phyloP scores from a whole-genome alignment of 2,113 vertebrate genomes.

The Scatophagus argus region DNA sequence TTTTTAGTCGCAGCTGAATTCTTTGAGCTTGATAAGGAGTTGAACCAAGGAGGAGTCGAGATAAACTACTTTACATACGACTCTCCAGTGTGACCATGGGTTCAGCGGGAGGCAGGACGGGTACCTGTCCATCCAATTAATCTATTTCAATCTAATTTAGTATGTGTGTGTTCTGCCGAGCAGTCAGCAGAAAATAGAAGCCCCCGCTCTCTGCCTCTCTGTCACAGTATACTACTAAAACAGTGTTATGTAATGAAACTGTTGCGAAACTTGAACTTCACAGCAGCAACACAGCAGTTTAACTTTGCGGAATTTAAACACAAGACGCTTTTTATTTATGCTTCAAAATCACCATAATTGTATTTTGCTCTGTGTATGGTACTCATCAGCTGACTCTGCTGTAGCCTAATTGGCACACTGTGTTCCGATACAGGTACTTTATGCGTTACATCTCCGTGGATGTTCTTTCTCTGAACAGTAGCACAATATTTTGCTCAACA shows the following conservation, averaged over 20 bases:
- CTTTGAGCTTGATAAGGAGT: slow-evolving; percentile 52
- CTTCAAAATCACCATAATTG: too few species aligned
- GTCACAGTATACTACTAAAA: slow-evolving; percentile 65
- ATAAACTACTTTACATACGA: slow-evolving; percentile 25
- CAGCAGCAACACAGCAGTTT: slow-evolving; percentile 26
- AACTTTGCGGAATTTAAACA: slow-evolving; percentile 13
- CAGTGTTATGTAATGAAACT: slow-evolving; percentile 77
- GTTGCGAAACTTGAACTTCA: slow-evolving; percentile 79
- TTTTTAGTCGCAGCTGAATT: slow-evolving; percentile 59
- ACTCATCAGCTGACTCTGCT: neutral
- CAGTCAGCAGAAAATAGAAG: slow-evolving; percentile 22
- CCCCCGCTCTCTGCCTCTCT: neutral
- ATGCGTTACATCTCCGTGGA: neutral
- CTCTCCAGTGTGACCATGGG: neutral
- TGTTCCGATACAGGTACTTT: slow-evolving; percentile 9
- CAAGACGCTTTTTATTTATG: neutral
- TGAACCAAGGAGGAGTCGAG: slow-evolving; percentile 38
- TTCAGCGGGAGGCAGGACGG: neutral
- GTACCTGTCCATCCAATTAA: slow-evolving; percentile 54
- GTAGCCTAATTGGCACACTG: neutral
- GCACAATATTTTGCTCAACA: neutral
- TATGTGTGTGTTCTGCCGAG: slow-evolving; percentile 52
- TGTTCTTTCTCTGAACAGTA: neutral
- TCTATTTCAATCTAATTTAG: slow-evolving; percentile 38
- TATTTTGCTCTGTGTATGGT: too few species aligned